Conservation (phyloP, 2,888 invertebrate genomes). For the Synanthedon myopaeformis region DNA sequence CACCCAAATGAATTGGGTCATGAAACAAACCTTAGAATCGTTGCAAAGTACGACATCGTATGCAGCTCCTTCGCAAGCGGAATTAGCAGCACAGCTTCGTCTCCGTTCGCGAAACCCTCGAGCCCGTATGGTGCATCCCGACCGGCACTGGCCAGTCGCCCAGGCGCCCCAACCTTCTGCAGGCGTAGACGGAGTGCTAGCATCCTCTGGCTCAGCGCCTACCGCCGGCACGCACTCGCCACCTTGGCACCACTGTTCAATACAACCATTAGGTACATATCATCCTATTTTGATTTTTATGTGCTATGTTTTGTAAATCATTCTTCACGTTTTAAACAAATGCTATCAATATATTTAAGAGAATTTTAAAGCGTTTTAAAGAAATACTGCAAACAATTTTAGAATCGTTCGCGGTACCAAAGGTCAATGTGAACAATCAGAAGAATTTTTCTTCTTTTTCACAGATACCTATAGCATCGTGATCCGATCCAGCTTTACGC, state of each 20-base stretch:
- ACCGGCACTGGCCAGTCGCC: slow-evolving; percentile 71
- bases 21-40: slow-evolving; percentile 66
- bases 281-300: background rate
- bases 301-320: too few species aligned
- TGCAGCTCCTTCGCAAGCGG: slow-evolving; percentile 72
- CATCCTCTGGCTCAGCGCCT: slow-evolving; percentile 57
- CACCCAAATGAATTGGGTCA: too few species aligned
- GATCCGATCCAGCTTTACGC: too few species aligned
- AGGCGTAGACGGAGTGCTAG: slow-evolving; percentile 20
- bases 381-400: too few species aligned
- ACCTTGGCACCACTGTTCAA: slow-evolving; percentile 74
- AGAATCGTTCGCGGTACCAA: too few species aligned
- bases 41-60: slow-evolving; percentile 76
- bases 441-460: too few species aligned
- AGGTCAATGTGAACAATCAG: too few species aligned
- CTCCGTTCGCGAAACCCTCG: slow-evolving; percentile 71
- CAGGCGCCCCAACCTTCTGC: slow-evolving; percentile 76
- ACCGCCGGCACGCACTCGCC: slow-evolving; percentile 69
- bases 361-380: too few species aligned
- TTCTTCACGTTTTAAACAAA: too few species aligned
- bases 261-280: background rate
- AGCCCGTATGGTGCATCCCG: slow-evolving; percentile 75
- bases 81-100: slow-evolving; percentile 69
- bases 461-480: too few species aligned
- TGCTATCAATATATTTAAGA: too few species aligned